Evolutionary conservation across 2,888 invertebrate genomes (phyloP), one percentile per base, ranked within the genome.

Genomic region (Protonemura montana): DNA sequence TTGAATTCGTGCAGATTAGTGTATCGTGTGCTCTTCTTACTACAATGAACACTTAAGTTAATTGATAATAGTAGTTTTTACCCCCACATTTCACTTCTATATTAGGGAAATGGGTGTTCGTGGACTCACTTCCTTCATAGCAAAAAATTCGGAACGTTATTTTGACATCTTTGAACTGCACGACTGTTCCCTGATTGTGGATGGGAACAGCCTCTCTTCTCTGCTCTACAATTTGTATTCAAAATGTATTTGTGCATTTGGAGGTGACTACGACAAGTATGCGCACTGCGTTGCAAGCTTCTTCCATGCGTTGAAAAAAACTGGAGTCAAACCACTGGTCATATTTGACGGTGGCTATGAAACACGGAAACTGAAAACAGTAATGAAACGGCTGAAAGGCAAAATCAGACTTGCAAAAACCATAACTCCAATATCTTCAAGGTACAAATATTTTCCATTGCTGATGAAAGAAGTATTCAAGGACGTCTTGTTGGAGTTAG

Each of bases 251-350:
- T 94, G 95, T 82, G 95, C 95, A 2, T 97, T 97, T 90, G 97
- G 97, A 0, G 97, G 97, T 0, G 97, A 98, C 90, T 97, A 97
- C 90, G 96, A 97, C 89, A 94, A 94, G 88, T 96, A 94, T 90
- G 95, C 94, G n/a, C 91, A 93, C 10, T 92, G 92, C 25, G 93
- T 96, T 0, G 91, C 92, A 76, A 92, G 93, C 84, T 97, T 97
- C 90, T 96, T 97, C 88, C 93, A 94, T 82, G 92, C 94, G 16
- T 90, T 97, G 13, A 91, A 92, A 13, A 94, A 94, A 89, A 97
- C 97, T 89, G 94, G 95, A 85, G 92, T 98, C 10, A 93, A 91
- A 0, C 93, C 96, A 0, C 93, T 95, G 88, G 95, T 98, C 7
- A 90, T 98, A 3, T 94, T 97, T 89, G 98, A 98, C 91, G 97